Base-by-base conservation (phyloP, 2,888 invertebrate genomes). In the Agapostemon virescens region DNA sequence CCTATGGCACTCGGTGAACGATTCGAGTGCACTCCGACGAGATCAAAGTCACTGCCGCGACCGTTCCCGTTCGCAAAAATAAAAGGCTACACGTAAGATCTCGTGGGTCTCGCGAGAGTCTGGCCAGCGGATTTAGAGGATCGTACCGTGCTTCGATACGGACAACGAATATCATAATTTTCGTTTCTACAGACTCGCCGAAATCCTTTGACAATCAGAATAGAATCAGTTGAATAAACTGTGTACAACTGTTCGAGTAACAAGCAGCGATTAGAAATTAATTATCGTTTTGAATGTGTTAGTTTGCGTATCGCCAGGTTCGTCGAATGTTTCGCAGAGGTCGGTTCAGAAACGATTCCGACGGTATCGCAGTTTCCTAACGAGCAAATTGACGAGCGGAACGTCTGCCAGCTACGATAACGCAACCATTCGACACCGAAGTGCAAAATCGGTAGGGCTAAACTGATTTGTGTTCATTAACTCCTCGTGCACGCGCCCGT, bases 41-140 rank as follows among this genome's bases (percentile, higher is more conserved):
- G 84, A 85, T 84, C 84, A 85, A 84, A 84, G 84, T 77, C 23
- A 23, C 40, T 26, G 72, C 61, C 33, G 79, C 55, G 76, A 72
- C 49, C 49, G 63, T 42, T 70, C 66, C 38, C 9, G 38, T 69
- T 63, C 36, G 61, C 55, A 40, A 55, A 78, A 78, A 79, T 69
- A 74, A 79, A 80, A 80, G 66, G 55, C 20, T 64, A 42, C 36
- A 30, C 42, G 45, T 36, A 30, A 61, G 69, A 66, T 70, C n/a
- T n/a, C 66, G 30, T 26, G 30, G 38, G 66, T 49, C 40, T n/a
- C 61, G 30, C 26, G 63, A 36, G 63, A 63, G 11, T 63, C n/a
- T 36, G 33, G 11, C 13, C 9, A n/a, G 30, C 33, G 33, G 23
- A 45, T 36, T 4, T 9, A 0, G 55, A 4, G 23, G 17, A 45